These are phyloP conservation scores for Halictus quadricinctus DNA, from an alignment of 2,888 invertebrate species.

Conservation along the genomic window DNA sequence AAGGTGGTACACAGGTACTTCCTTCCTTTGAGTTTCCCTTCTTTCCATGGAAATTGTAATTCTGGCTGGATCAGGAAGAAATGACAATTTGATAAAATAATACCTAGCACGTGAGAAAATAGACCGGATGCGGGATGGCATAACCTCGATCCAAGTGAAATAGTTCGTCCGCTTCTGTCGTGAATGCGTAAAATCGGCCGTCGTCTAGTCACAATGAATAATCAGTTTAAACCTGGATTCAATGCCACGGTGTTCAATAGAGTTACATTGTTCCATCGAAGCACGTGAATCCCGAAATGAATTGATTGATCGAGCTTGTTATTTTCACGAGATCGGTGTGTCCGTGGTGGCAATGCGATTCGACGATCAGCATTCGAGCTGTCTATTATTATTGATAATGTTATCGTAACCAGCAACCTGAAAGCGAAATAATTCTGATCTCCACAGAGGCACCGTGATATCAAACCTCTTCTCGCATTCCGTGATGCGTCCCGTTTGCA, in stretches of 20 bases:
- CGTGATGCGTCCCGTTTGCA: conserved; percentile 18
- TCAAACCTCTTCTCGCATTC: conserved; percentile 1
- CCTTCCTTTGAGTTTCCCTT: neutral
- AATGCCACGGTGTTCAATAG: neutral
- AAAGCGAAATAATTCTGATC: neutral
- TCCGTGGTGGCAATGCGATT: neutral
- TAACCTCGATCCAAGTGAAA: too few species aligned
- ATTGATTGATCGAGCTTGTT: neutral
- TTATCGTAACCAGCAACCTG: neutral
- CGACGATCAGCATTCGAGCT: neutral
- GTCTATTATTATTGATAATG: neutral
- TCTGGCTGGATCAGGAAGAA: neutral
- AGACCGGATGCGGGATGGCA: neutral
- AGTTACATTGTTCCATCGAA: neutral
- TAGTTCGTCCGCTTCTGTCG: too few species aligned
- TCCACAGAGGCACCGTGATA: conserved; percentile 8
- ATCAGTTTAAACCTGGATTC: neutral
- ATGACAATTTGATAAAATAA: neutral
- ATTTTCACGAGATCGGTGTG: neutral
- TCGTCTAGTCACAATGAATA: too few species aligned
- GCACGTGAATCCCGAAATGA: neutral
- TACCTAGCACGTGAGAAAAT: too few species aligned
- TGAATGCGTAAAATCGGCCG: too few species aligned
- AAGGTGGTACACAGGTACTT: conserved; percentile 4
- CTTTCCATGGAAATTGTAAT: conserved; percentile 10